Base-by-base conservation (phyloP, 2,888 invertebrate genomes). In the Mimumesa dahlbomi region DNA sequence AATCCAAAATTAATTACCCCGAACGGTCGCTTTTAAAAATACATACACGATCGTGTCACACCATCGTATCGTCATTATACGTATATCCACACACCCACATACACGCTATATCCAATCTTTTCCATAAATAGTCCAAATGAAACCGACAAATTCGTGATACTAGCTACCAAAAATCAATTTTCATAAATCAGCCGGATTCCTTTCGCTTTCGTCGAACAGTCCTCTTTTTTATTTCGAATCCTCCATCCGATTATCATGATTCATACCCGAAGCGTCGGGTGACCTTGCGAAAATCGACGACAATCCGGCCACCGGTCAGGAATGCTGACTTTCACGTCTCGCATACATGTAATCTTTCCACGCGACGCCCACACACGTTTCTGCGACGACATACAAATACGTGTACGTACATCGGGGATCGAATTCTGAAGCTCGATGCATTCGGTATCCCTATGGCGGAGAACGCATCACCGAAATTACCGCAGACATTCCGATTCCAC, bases 281-380 rank as follows among this genome's bases (percentile, higher is more conserved):
- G 72, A 75, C 75, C 72, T 77, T 78, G 75, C 31, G 13, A 11
- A 49, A 36, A 42, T 13, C 43, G 19, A 34, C 53, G 49, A 66
- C 18, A 29, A 63, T 54, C 61, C 52, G 45, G 29, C 49, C 40
- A 54, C 40, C 52, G 36, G 18, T 6, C 42, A 29, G 63, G 72
- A 79, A 63, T 59, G 67, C 48, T 64, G 49, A 73, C 79, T 75
- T 75, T 73, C 66, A 48, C 54, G 73, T 45, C 48, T 31, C 40
- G 19, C 53, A 42, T 22, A 50, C 38, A 9, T 48, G 48, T n/a
- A n/a, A n/a, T 46, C 54, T 46, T 19, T 5, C 13, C 6, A 46
- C 34, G 36, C 5, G 13, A 61, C 61, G 36, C 64, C 57, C 52
- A 65, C 58, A 31, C 58, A 4, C 7, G 43, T 43, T 50, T 63